These are phyloP conservation scores for Xenopus petersii DNA, from an alignment of 2,797 vertebrate genomes.

Conservation along the genomic window DNA sequence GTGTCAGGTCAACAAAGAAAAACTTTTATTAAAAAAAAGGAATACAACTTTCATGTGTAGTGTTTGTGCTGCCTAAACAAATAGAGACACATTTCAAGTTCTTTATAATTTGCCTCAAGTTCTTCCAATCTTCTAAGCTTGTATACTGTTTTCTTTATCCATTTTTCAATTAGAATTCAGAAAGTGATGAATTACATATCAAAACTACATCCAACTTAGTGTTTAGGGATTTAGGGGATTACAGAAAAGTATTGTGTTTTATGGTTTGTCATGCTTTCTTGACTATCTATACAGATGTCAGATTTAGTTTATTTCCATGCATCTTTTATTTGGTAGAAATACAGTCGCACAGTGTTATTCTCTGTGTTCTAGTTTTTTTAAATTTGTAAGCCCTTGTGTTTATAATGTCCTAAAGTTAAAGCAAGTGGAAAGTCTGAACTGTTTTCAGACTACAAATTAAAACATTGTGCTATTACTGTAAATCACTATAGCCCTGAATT, in stretches of 20 bases:
- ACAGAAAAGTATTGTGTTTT: constrained; percentile 44
- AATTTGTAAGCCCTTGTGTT: too few relatives aligned
- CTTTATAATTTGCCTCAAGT: constrained; percentile 18
- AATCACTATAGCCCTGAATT: too few relatives aligned
- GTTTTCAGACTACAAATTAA: too few relatives aligned
- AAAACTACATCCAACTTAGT: constrained; percentile 42
- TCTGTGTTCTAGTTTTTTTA: too few relatives aligned
- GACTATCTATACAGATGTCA: constrained; percentile 20
- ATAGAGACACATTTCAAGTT: not conserved
- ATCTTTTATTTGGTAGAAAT: not conserved
- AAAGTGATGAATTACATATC: constrained; percentile 41
- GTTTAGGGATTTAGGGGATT: constrained; percentile 45
- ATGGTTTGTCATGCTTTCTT: constrained; percentile 46
- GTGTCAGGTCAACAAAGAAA: constrained; percentile 44
- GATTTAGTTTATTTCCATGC: not conserved
- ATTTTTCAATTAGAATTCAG: constrained; percentile 34
- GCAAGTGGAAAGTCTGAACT: too few relatives aligned
- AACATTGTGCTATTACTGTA: too few relatives aligned
- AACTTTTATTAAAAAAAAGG: constrained; percentile 18
- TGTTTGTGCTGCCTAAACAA: not conserved
- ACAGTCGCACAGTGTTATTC: too few relatives aligned
- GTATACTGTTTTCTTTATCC: constrained; percentile 16
- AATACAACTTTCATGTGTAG: not conserved
- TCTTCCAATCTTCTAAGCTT: constrained; percentile 31
- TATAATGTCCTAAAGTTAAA: too few relatives aligned